A percentile compares a stretch with the other conserved stretches of the same genome.
These are phyloP conservation scores for Passer domesticus DNA, from an alignment of 2,113 vertebrate species.

Conservation along the genomic window DNA sequence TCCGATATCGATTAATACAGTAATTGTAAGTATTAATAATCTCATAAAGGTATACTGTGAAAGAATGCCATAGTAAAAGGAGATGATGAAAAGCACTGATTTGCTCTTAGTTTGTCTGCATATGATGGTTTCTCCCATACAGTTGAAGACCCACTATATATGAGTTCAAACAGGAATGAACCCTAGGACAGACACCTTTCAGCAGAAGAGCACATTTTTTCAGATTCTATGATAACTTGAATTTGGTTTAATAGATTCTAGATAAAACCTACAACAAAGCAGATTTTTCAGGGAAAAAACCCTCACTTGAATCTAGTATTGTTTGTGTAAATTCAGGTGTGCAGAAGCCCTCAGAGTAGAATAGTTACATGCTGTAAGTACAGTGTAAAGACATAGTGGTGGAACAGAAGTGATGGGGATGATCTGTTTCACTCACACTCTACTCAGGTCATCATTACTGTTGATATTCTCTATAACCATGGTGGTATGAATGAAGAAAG, in stretches of 20 bases:
- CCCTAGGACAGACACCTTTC: not conserved
- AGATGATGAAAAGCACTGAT: not conserved
- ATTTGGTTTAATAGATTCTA: not conserved
- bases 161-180: not conserved
- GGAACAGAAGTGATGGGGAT: not conserved
- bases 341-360: not conserved
- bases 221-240: not conserved
- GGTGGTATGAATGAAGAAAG: not conserved
- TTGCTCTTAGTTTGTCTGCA: not conserved
- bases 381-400: not conserved
- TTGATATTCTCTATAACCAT: not conserved
- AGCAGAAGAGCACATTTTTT: not conserved
- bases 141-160: not conserved
- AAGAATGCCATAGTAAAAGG: not conserved
- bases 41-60: not conserved
- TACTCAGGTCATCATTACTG: not conserved
- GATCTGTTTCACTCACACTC: not conserved
- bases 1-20: not conserved
- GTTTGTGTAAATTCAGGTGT: not conserved
- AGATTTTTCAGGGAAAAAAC: not conserved
- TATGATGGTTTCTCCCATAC: not conserved
- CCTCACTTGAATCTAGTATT: not conserved
- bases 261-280: not conserved
- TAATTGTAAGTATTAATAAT: not conserved
- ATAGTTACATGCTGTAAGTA: not conserved